Conservation (phyloP, 2,113 vertebrate species). For the Colaptes auratus region DNA sequence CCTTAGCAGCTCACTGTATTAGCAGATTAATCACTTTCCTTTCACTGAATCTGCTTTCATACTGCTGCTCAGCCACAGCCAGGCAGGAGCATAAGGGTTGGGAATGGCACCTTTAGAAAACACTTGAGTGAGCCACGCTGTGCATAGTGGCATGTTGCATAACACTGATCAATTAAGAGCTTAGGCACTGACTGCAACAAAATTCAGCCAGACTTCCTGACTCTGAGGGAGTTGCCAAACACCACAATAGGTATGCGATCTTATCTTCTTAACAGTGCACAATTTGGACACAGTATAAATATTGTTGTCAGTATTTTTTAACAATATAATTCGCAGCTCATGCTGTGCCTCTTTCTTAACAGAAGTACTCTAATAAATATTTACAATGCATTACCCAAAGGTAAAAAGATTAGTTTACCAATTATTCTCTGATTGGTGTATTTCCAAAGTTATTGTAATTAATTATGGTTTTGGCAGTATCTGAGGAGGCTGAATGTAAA, state of each 20-base stretch:
- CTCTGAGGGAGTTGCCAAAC: slow-evolving; percentile 39
- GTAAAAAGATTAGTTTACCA: slow-evolving; percentile 31
- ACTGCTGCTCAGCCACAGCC: rapidly evolving
- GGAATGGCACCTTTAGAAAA: not conserved
- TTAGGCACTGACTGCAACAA: rapidly evolving
- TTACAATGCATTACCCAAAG: slow-evolving; percentile 34
- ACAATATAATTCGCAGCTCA: slow-evolving; percentile 54
- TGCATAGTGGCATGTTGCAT: not conserved
- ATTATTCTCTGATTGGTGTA: slow-evolving; percentile 29
- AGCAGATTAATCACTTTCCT: not conserved
- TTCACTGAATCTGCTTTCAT: not conserved
- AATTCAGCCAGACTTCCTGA: slow-evolving; percentile 10
- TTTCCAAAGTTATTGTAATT: slow-evolving; percentile 22
- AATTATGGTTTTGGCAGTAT: slow-evolving; percentile 23
- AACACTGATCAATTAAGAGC: not conserved
- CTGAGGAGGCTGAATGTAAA: not conserved
- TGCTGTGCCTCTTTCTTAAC: slow-evolving; percentile 49
- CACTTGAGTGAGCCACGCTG: rapidly evolving
- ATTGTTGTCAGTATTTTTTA: slow-evolving; percentile 65
- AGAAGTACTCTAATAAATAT: slow-evolving; percentile 54
- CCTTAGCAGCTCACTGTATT: not conserved
- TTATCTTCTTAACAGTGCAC: slow-evolving; percentile 44
- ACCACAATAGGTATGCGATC: slow-evolving; percentile 38
- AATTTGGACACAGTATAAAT: slow-evolving; percentile 15
- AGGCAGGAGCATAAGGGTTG: rapidly evolving